Evolutionary conservation across 2,797 vertebrate species (phyloP), one percentile per base, ranked within the genome.

Genomic region (Tarsius wallacei): DNA sequence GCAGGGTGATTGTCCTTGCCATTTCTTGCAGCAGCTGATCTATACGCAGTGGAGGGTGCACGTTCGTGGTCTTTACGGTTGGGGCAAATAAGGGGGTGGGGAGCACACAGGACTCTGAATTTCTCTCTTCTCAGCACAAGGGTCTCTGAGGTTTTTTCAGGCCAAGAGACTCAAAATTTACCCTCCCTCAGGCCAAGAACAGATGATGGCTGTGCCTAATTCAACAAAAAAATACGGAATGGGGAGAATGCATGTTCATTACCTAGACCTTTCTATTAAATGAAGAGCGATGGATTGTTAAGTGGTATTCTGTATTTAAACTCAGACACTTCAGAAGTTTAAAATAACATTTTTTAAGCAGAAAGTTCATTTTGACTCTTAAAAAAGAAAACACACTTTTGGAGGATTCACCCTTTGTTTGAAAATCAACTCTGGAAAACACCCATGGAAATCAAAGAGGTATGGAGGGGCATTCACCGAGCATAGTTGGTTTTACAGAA

Each of bases 321-420:
- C 42, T 71, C 63, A 86, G 80, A 49, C 66, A 47, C 47, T 47
- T 49, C 49, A 59, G 68, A 49, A 12, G 2, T 73, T 92, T 90
- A 47, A 19, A 71, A 91, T 66, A 89, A 6, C 55, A n/a, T 73
- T 84, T 66, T 71, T 88, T 88, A 19, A 36, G 63, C 47, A 66
- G 53, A 73, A 80, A 84, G 28, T 61, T 78, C 33, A 31, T 74
- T 86, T 88, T 86, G 26, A 94, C 28, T 80, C 47, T 89, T 64
- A 33, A 17, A 89, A 81, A 51, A 47, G 84, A 81, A 81, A 66
- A 31, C 28, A 6, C 7, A 21, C 1, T 88, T 83, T 77, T 53
- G n/a, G 16, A n/a, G 77, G 36, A 33, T 28, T 10, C 7, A n/a
- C 19, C 59, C 51, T 87, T 66, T 36, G 61, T 87, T 49, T 26